Base-by-base conservation (phyloP, 2,113 vertebrate genomes). In the Drymodes brunneopygia region DNA sequence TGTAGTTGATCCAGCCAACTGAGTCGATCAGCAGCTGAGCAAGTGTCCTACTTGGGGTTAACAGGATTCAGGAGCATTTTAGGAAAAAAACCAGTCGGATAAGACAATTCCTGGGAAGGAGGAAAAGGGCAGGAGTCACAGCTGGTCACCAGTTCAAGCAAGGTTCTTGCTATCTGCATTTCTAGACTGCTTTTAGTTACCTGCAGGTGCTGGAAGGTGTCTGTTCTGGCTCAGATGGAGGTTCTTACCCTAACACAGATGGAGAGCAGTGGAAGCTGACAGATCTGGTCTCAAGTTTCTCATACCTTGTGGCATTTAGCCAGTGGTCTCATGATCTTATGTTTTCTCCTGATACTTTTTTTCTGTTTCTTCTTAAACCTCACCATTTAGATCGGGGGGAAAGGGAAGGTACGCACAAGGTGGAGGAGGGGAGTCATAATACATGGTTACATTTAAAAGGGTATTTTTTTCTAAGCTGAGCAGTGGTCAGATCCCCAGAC, bases 351-450 rank as follows among this genome's bases (percentile, higher is more conserved):
- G 9, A 25, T 47, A 24, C 29, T 38, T 67, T 62, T 58, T 88
- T 57, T 36, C 4, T 35, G 61, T 72, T 62, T 15, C 17, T 33
- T 62, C 24, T 83, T 62, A 80, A 92, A 77, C 13, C 11, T 38
- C 2, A 6, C 25, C 1, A 2, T 38, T 85, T 62, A 35, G 0
- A 1, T 7, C 14, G 2, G 1, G 4, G 27, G 6, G 2, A 7
- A 42, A 24, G 8, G 16, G 25, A 42, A 40, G 9, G 31, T 35
- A 24, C 25, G 31, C 17, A 36, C 31, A 62, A 12, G 31, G 35
- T 4, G 6, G 40, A 48, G 45, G 12, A 66, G 28, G 9, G 10
- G 23, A 62, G 9, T 12, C 3, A 5, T 84, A n/a, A 38, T 67
- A 23, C 4, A 2, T 25, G 9, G 4, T 53, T 85, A 48, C 6